phyloP scores from a whole-genome alignment of 2,888 invertebrate genomes.

The Drosophila nr. fundita region DNA sequence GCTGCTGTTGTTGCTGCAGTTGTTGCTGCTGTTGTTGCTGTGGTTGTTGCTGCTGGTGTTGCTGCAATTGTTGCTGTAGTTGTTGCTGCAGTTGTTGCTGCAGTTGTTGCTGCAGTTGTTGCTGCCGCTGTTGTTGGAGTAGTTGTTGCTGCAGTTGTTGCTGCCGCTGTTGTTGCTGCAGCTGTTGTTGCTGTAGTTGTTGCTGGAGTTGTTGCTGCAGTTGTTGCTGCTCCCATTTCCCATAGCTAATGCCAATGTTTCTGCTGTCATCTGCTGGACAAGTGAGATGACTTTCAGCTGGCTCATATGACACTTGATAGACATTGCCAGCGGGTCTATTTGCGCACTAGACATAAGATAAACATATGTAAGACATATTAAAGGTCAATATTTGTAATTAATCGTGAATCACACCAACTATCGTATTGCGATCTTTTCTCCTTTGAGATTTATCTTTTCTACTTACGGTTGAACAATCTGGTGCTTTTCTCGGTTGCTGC shows the following conservation, averaged over 20 bases:
- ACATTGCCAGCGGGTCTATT: neutral
- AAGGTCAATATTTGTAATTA: neutral
- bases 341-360: neutral
- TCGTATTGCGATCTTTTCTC: neutral
- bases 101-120: too few relatives aligned
- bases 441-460: neutral
- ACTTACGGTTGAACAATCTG: constrained; percentile 10
- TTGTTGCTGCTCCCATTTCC: constrained; percentile 23
- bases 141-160: constrained; percentile 14
- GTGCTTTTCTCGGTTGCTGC: neutral
- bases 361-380: neutral
- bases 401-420: neutral
- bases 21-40: constrained; percentile 28
- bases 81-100: constrained; percentile 23
- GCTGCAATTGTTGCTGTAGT: too few relatives aligned
- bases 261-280: constrained; percentile 1
- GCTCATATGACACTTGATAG: neutral
- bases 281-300: neutral
- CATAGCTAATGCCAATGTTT: constrained; percentile 20
- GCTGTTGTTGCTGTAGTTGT: constrained; percentile 1
- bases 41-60: too few relatives aligned
- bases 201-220: constrained; percentile 14
- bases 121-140: too few relatives aligned
- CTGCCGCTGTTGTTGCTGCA: constrained; percentile 16
- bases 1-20: constrained; percentile 15